Evolutionary conservation across 1,140 invertebrate species (phyloP).

Genomic region (Temnothorax longispinosus): DNA sequence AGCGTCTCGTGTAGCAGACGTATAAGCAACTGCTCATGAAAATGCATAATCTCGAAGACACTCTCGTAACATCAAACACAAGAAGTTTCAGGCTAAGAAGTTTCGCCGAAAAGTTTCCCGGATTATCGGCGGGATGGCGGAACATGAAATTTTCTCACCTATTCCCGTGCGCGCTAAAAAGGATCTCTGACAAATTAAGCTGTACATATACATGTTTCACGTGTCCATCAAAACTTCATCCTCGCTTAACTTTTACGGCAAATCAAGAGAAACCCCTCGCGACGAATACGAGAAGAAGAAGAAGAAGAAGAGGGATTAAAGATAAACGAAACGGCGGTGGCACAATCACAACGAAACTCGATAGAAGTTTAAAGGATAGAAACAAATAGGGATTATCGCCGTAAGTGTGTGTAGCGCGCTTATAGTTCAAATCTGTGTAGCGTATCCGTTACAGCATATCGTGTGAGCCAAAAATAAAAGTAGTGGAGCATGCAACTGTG

Average conservation of each 20-base stretch:
- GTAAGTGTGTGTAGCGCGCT: not conserved
- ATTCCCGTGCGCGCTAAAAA: not conserved
- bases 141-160: constrained; percentile 35
- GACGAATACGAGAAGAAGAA: not conserved
- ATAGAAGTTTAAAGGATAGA: not conserved
- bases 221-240: constrained; percentile 32
- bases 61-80: constrained; percentile 34
- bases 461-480: constrained; percentile 46
- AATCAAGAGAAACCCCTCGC: not conserved
- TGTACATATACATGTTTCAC: constrained; percentile 8
- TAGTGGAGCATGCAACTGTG: constrained; percentile 14
- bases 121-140: not conserved
- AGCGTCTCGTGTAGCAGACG: not conserved
- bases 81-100: constrained; percentile 32
- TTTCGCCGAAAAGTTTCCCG: constrained; percentile 13
- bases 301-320: constrained; percentile 2
- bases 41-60: constrained; percentile 54
- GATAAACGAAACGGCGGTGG: constrained; percentile 20
- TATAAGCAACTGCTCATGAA: constrained; percentile 47
- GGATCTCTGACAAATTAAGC: constrained; percentile 42
- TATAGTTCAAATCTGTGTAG: constrained; percentile 23
- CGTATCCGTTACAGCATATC: constrained; percentile 24
- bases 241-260: constrained; percentile 8
- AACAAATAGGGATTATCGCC: constrained; percentile 16
- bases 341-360: constrained; percentile 17